These are phyloP conservation scores for Styela clava DNA, from an alignment of 23 tunicate genomes.

Conservation along the genomic window DNA sequence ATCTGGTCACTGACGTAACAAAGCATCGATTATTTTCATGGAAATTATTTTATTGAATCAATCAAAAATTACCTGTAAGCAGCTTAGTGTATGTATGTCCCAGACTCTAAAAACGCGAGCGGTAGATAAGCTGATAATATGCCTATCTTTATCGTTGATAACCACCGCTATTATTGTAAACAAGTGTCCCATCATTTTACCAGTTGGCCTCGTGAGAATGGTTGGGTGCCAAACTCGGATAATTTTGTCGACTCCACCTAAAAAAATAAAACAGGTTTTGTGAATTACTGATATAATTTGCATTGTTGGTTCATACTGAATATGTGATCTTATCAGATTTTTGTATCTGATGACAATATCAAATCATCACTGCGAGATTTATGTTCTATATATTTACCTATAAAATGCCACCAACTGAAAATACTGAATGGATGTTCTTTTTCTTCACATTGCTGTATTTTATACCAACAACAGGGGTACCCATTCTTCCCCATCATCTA, in stretches of 20 bases:
- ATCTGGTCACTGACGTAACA: too few relatives aligned
- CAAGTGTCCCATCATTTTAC: conserved; percentile 88
- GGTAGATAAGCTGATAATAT: conserved; percentile 80
- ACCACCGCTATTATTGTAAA: conserved; percentile 85
- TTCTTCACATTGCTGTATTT: too few relatives aligned
- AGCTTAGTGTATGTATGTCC: conserved; percentile 91
- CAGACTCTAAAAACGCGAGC: conserved; percentile 87
- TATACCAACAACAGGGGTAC: too few relatives aligned
- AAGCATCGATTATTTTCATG: too few relatives aligned
- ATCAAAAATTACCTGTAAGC: conserved; percentile 49
- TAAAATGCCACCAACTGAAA: too few relatives aligned
- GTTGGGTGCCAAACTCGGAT: conserved; percentile 91
- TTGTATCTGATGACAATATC: neutral
- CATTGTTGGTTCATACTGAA: neutral
- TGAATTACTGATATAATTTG: neutral
- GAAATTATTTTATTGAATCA: too few relatives aligned
- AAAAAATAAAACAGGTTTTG: neutral
- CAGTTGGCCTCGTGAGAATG: conserved; percentile 83
- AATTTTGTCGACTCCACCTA: conserved; percentile 90
- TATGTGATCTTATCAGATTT: neutral
- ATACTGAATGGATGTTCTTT: too few relatives aligned
- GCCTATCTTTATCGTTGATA: conserved; percentile 88
- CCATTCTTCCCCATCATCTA: too few relatives aligned
- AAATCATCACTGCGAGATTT: neutral
- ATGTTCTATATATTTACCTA: neutral